Evolutionary conservation across 2,888 invertebrate genomes (phyloP), one percentile per base, ranked within the genome.

Genomic region (Agrotis puta): DNA sequence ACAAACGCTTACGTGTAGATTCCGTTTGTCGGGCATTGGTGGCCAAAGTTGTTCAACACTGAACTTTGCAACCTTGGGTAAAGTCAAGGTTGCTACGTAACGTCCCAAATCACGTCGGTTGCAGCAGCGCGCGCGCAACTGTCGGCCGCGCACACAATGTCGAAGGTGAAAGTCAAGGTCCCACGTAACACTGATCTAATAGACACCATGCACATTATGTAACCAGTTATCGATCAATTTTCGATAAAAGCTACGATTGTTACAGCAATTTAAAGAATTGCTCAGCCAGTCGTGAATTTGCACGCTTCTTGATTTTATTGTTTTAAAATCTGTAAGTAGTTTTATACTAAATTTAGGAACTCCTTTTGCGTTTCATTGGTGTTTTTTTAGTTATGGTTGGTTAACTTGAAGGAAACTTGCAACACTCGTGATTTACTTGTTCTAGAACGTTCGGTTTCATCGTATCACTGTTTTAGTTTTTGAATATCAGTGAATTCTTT

Each of bases 111-210:
- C 85, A 88, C 85, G 86, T 85, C 76, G 85, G 63, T 63, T 67
- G 50, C 56, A 78, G 82, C 74, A 74, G 62, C 70, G 61, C 78
- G 56, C 70, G 56, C 56, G 56, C 56, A 56, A 33, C 56, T 13
- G 64, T 53, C 74, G 72, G 68, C 72, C 58, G 81, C 74, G 74
- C 77, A 48, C 77, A 71, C 85, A 88, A 89, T 89, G 89, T 85
- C 87, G 89, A 90, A 91, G 92, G 92, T 91, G 91, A 93, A 92
- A 93, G 93, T 93, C 92, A 92, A 93, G 92, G 92, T 68, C 83
- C 82, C 84, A 84, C 84, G 88, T 88, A 86, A 84, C 74, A 62
- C 82, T 79, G 79, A 79, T 88, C 82, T 88, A 87, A 87, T 86
- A 71, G 81, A 71, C 83, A 84, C 78, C 88, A 89, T 88, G 39